Evolutionary conservation across 2,888 invertebrate genomes (phyloP), one percentile per base, ranked within the genome.

Genomic region (Archips crataeganus): DNA sequence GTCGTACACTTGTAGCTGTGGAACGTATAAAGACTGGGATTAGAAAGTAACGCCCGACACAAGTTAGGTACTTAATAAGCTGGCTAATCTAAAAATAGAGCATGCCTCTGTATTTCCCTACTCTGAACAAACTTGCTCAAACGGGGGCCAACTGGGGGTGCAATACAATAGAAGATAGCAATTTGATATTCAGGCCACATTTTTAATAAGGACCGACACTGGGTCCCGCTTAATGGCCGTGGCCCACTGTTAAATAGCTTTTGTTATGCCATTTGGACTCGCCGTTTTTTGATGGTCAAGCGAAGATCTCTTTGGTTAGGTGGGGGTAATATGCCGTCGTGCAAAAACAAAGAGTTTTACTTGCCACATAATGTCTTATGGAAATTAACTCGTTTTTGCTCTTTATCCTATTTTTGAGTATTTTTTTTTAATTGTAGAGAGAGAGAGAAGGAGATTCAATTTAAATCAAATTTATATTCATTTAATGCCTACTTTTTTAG

Each of bases 101-200:
- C 13, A 13, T 49, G n/a, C 15, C 15, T 68, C 72, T 68, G 51
- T 47, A 8, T 11, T 49, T 0, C 23, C 61, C 61, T 86, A 81
- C 83, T 85, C 89, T 90, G 79, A 79, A 74, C 74, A 76, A 70
- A 75, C 75, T 73, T 79, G 78, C 80, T 81, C 77, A 78, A 86
- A 86, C 82, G 81, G 84, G 88, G 89, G 87, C 86, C 84, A 82
- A 82, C 82, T 79, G 75, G 79, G 90, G 93, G 92, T 85, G 84
- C 82, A 78, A 80, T 80, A 93, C 91, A 93, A 93, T 90, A 85
- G 89, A 82, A 92, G 93, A 94, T 91, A 92, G 94, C 94, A 94
- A 95, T 94, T 94, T 94, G 94, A 95, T 95, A 95, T 94, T 94
- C 93, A 91, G 90, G 94, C 94, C 94, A 94, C 94, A 94, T 94